Base-by-base conservation (phyloP, 1,140 invertebrate species). In the Zaprionus ornatus region DNA sequence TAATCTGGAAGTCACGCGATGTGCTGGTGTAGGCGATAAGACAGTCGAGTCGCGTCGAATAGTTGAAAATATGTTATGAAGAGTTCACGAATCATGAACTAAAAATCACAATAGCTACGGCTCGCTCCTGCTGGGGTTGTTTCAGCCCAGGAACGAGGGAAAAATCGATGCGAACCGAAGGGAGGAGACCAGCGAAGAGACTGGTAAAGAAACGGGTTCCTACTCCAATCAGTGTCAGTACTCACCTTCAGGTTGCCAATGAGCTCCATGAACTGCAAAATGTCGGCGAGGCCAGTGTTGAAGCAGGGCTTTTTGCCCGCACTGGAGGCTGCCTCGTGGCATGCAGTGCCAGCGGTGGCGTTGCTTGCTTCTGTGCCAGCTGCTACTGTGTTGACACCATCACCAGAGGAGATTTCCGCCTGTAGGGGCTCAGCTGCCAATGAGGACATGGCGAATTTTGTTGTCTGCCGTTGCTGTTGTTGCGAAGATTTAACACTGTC, bases 261-360 rank as follows among this genome's bases (percentile, higher is more conserved):
- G 54, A 92, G 86, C 72, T 92, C 91, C 91, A 92, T 92, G 29
- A 92, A 92, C 61, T 92, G 91, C 10, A 92, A 12, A 63, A 92
- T 92, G 59, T 92, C 91, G 12, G 76, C 85, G 1, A 92, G 75
- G 3, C 91, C 91, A 0, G 91, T 75, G 59, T 70, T 92, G 64
- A 92, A 92, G 67, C 91, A 92, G 48, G 91, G 82, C 59, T 92
- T 92, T 50, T 87, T 87, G 45, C 72, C 80, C 40, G 82, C 56
- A 15, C 74, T 62, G 25, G 85, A 59, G 25, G 63, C 71, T 55
- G 76, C 74, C 15, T 91, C 84, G 27, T 84, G 82, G 55, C 84
- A 88, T 15, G 83, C 69, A 23, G 87, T 65, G 35, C 69, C 75
- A 4, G 73, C 70, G 12, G 4, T 50, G 17, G n/a, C 56, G 21